Evolutionary conservation across 2,888 invertebrate genomes (phyloP), one percentile per base, ranked within the genome.

Genomic region (Zaprionus bogoriensis): DNA sequence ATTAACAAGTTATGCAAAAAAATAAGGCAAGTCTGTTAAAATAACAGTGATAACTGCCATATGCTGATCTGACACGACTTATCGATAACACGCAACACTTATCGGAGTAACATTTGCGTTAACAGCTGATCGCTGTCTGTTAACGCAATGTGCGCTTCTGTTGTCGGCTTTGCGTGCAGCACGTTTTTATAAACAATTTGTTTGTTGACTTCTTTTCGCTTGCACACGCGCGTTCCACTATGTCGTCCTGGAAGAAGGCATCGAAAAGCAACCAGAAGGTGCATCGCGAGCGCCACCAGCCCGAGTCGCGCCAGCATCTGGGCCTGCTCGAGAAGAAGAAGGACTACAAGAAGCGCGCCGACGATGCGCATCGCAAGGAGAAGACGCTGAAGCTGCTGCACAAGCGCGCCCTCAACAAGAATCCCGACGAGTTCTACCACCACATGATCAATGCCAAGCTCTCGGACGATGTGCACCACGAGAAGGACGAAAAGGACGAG

Each of bases 401-500:
- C 58, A 95, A 95, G 89, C 93, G 96, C 61, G 98, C 98, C 0
- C 91, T 97, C 19, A 96, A 98, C 88, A 96, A 95, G 89, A 99
- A 99, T 92, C 98, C 98, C 0, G 99, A 99, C 94, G 99, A 99
- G 90, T 99, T 99, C 92, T 97, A 99, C 90, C 97, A 97, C 92
- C 98, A 98, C 89, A 99, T 99, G 99, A 94, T 98, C 58, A 97
- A 97, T 89, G 96, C 98, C 0, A 94, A 94, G 90, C 91, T 95
- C 0, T 90, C 92, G 63, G 90, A 92, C 1, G 94, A 93, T 80
- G 92, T 91, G 57, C 95, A 95, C 81, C 94, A 94, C 88, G 94
- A 96, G 80, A 91, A 92, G 20, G 94, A 95, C 64, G 94, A 95
- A 67, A 92, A 93, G 27, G 94, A 94, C 39, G 95, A 96, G 80